A percentile compares a stretch with the other conserved stretches of the same genome.
These are phyloP conservation scores for Drosophila pseudotalamancana DNA, from an alignment of 2,888 invertebrate species.

Conservation along the genomic window DNA sequence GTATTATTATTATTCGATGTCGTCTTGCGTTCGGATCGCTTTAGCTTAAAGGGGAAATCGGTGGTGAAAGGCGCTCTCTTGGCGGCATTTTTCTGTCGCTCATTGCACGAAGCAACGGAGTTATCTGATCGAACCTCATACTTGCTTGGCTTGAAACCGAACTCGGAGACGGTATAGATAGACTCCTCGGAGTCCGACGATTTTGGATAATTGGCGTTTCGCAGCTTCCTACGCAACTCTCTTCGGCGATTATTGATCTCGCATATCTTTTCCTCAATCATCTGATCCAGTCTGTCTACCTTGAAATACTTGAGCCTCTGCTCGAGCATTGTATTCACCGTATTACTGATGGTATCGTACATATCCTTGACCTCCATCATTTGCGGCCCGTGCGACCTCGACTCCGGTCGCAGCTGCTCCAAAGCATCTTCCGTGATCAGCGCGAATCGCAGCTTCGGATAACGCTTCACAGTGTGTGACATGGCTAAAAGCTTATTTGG, in stretches of 20 bases:
- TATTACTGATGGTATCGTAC: conserved; percentile 13
- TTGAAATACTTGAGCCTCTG: conserved; percentile 23
- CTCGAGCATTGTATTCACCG: conserved; percentile 27
- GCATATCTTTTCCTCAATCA: conserved; percentile 24
- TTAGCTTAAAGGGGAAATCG: not conserved
- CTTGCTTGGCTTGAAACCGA: not conserved
- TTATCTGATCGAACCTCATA: not conserved
- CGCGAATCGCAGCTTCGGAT: conserved; percentile 49
- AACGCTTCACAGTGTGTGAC: conserved; percentile 1
- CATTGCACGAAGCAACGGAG: not conserved
- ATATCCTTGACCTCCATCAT: conserved; percentile 25
- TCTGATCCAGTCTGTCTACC: conserved; percentile 18
- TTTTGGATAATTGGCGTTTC: not conserved
- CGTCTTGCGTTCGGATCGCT: not conserved
- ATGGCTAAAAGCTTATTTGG: not conserved
- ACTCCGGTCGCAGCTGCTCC: conserved; percentile 22
- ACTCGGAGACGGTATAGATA: not conserved
- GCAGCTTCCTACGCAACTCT: not conserved
- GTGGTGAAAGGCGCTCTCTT: not conserved
- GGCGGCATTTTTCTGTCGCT: not conserved
- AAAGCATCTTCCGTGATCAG: conserved; percentile 51
- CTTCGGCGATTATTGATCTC: conserved; percentile 3
- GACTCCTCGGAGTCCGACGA: not conserved
- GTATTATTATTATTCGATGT: not conserved
- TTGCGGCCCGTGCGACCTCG: not conserved